These are phyloP conservation scores for Lithobates pipiens DNA, from an alignment of 2,797 vertebrate genomes.

Conservation along the genomic window DNA sequence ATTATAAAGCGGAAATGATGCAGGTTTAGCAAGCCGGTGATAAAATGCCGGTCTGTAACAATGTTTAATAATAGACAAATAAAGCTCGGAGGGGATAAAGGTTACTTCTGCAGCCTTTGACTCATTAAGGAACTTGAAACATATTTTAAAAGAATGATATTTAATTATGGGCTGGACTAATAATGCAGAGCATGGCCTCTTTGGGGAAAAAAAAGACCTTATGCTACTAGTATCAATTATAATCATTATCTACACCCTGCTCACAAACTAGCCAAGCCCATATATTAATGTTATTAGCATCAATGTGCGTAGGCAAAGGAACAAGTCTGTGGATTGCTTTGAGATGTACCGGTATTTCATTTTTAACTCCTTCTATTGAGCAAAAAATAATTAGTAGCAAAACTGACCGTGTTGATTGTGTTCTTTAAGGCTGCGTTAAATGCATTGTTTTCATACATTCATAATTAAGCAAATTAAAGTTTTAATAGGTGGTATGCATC, in stretches of 20 bases:
- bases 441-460: neutral
- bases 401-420: neutral
- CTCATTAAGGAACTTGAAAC: constrained; percentile 85
- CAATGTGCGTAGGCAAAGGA: constrained; percentile 75
- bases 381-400: constrained; percentile 71
- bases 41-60: constrained; percentile 83
- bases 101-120: constrained; percentile 82
- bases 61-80: constrained; percentile 87
- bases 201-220: constrained; percentile 80
- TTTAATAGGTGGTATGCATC: too few species aligned
- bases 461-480: too few species aligned
- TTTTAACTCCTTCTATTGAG: constrained; percentile 70
- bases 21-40: constrained; percentile 84
- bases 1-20: constrained; percentile 96
- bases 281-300: constrained; percentile 78
- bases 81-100: constrained; percentile 81
- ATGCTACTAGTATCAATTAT: constrained; percentile 83
- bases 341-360: constrained; percentile 55
- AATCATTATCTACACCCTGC: constrained; percentile 79
- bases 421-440: neutral
- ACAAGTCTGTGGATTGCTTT: constrained; percentile 69
- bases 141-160: constrained; percentile 85
- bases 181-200: constrained; percentile 82
- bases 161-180: constrained; percentile 87
- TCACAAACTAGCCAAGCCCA: constrained; percentile 77